Conservation (phyloP, 2,888 invertebrate species). For the Tipula unca region DNA sequence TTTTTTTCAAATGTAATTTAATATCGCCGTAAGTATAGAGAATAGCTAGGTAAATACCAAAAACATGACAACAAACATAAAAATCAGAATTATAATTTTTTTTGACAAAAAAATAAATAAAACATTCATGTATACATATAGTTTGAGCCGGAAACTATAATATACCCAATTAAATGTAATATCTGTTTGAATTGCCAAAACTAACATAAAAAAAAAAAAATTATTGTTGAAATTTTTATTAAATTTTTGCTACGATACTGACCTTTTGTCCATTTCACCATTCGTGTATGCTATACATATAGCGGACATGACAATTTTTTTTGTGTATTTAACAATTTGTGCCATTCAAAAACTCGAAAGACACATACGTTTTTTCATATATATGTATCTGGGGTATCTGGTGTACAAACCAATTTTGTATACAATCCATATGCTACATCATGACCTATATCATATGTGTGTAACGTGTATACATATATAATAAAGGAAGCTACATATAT, state of each 20-base stretch:
- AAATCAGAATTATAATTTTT: too few species aligned
- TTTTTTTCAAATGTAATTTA: too few species aligned
- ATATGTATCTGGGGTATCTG: not conserved
- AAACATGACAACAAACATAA: too few species aligned
- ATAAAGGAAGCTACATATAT: too few species aligned
- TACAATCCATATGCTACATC: slow-evolving; percentile 8
- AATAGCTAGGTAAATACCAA: too few species aligned
- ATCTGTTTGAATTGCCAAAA: not conserved
- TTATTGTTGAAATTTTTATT: not conserved
- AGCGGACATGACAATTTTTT: not conserved
- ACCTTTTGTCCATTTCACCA: not conserved
- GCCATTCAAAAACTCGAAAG: not conserved
- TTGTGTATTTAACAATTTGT: not conserved
- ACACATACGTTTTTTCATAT: not conserved
- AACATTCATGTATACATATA: not conserved
- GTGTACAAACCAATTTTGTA: not conserved
- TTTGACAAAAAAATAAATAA: not conserved
- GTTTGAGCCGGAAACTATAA: not conserved
- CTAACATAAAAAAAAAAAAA: not conserved
- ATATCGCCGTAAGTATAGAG: too few species aligned
- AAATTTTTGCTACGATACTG: not conserved
- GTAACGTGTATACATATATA: not conserved
- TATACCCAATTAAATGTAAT: not conserved
- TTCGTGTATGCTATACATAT: not conserved
- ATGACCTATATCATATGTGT: not conserved